Conservation (phyloP, 1,140 invertebrate genomes). For the Trichonephila inaurata region DNA sequence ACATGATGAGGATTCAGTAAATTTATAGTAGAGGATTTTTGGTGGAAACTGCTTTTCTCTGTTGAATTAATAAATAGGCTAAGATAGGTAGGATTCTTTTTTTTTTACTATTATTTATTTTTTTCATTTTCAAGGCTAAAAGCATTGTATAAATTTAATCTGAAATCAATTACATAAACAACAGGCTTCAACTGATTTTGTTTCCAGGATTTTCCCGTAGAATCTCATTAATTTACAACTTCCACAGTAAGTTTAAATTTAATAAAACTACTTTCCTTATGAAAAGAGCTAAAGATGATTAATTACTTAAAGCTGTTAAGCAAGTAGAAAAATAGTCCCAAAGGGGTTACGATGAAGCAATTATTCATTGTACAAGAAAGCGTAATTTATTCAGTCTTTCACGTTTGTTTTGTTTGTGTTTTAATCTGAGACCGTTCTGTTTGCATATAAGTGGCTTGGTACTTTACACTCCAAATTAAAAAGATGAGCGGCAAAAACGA, state of each 20-base stretch:
- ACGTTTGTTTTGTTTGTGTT: not conserved
- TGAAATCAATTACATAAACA: not conserved
- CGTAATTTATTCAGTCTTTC: conserved; percentile 16
- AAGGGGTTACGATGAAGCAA: not conserved
- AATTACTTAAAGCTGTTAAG: conserved; percentile 35
- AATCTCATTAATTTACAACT: conserved; percentile 19
- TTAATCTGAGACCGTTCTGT: not conserved
- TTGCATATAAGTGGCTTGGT: not conserved
- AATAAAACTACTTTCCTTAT: conserved; percentile 36
- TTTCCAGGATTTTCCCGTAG: not conserved
- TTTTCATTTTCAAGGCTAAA: too few species aligned
- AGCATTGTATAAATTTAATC: not conserved
- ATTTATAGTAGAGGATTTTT: not conserved
- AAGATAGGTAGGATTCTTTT: too few species aligned
- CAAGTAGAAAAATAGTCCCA: conserved; percentile 36
- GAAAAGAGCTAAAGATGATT: conserved; percentile 42
- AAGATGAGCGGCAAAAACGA: not conserved
- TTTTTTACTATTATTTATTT: too few species aligned
- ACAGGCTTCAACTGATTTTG: not conserved
- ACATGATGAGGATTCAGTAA: not conserved
- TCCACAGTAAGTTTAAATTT: conserved; percentile 36
- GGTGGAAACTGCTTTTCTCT: too few species aligned
- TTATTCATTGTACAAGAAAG: conserved; percentile 20
- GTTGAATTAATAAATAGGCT: too few species aligned
- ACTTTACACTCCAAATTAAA: not conserved